phyloP scores from a whole-genome alignment of 2,888 invertebrate genomes.

The Charanyca ferruginea region DNA sequence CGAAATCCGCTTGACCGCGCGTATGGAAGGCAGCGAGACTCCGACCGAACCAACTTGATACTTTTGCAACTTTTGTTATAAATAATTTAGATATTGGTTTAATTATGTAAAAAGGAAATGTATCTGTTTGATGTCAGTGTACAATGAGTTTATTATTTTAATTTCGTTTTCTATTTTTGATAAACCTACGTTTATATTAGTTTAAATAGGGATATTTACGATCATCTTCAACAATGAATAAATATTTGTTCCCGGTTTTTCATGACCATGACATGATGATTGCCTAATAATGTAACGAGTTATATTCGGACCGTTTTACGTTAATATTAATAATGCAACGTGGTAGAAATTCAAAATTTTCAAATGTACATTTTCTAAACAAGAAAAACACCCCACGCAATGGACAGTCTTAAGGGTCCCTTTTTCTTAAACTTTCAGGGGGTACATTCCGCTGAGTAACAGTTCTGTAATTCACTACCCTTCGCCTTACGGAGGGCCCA shows the following conservation, averaged over 20 bases:
- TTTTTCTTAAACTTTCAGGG: constrained; percentile 72
- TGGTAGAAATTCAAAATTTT: constrained; percentile 7
- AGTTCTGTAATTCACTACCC: constrained; percentile 84
- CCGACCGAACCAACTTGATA: constrained; percentile 83
- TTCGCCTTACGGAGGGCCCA: constrained; percentile 80
- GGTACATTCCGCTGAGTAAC: constrained; percentile 85
- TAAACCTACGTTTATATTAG: not conserved
- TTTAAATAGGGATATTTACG: not conserved
- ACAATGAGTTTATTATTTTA: not conserved
- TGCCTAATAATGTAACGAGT: no score
- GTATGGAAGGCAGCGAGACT: constrained; percentile 85
- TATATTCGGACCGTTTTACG: not conserved
- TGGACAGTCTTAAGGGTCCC: constrained; percentile 68
- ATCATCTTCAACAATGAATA: no score
- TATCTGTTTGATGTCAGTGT: not conserved
- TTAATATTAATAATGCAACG: not conserved
- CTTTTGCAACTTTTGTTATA: constrained; percentile 78
- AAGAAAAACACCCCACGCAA: constrained; percentile 54
- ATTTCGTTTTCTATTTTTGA: not conserved
- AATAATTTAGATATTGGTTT: constrained; percentile 32
- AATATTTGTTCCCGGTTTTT: not conserved
- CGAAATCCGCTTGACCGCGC: constrained; percentile 91
- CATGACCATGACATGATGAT: no score
- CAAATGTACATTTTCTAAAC: constrained; percentile 9
- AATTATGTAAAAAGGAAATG: constrained; percentile 14